A percentile compares a stretch with the other conserved stretches of the same genome.
Evolutionary conservation across 2,888 invertebrate genomes (phyloP).

Genomic region (Actias luna): DNA sequence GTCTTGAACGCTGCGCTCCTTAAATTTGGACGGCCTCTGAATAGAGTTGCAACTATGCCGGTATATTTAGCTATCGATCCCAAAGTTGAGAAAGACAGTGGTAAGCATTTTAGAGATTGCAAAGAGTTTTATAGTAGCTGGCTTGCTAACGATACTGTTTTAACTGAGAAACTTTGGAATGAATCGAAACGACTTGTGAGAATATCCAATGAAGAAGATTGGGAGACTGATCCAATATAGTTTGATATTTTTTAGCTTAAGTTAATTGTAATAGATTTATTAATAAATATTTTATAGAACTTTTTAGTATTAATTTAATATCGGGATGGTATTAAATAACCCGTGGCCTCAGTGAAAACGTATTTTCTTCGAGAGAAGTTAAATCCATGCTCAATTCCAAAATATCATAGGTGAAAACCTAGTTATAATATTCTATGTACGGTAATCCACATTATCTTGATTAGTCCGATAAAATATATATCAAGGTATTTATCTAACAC

Average conservation of each 20-base stretch:
- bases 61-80: slow-evolving; percentile 58
- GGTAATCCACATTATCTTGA: too few species aligned
- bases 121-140: slow-evolving; percentile 59
- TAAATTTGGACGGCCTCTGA: slow-evolving; percentile 45
- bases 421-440: too few species aligned
- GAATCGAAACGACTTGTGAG: slow-evolving; percentile 51
- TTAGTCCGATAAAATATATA: too few species aligned
- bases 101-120: slow-evolving; percentile 62
- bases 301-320: not conserved
- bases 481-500: too few species aligned
- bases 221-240: slow-evolving; percentile 39
- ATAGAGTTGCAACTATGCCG: slow-evolving; percentile 52
- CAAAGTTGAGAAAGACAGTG: slow-evolving; percentile 46
- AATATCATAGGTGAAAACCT: too few species aligned
- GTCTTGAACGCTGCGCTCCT: slow-evolving; percentile 42
- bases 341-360: too few species aligned
- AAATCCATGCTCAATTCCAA: too few species aligned
- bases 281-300: too few species aligned
- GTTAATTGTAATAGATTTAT: too few species aligned
- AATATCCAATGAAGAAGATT: slow-evolving; percentile 52
- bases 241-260: too few species aligned
- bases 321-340: too few species aligned
- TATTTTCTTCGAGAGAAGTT: too few species aligned
- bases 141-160: slow-evolving; percentile 58
- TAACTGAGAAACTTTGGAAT: slow-evolving; percentile 51